Conservation (phyloP, 1,140 invertebrate species). For the Zophobas atratus region DNA sequence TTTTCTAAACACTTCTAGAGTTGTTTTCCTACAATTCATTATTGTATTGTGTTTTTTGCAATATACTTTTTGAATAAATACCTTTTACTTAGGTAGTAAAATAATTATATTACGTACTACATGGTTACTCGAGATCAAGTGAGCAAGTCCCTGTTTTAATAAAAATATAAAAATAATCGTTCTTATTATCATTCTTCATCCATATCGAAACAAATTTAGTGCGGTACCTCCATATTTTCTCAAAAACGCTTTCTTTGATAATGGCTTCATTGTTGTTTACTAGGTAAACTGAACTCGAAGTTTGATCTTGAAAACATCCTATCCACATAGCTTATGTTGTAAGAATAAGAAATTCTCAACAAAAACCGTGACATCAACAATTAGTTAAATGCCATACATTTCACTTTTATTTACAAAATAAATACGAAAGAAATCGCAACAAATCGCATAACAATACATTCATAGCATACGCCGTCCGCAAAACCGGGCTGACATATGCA, state of each 20-base stretch:
- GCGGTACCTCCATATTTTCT: background rate
- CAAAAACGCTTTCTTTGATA: background rate
- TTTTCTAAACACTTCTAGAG: no score
- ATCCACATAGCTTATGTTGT: background rate
- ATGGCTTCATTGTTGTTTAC: background rate
- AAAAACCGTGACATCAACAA: slow-evolving; percentile 36
- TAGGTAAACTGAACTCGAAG: slow-evolving; percentile 13
- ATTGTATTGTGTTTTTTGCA: no score
- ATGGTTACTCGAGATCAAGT: no score
- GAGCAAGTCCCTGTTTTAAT: no score
- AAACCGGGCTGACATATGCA: slow-evolving; percentile 61
- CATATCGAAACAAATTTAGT: background rate
- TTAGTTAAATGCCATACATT: slow-evolving; percentile 43
- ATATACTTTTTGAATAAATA: no score
- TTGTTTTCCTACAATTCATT: no score
- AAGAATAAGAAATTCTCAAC: slow-evolving; percentile 3
- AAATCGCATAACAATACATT: slow-evolving; percentile 55
- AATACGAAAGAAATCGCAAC: slow-evolving; percentile 44
- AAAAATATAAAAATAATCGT: no score
- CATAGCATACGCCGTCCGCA: slow-evolving; percentile 53
- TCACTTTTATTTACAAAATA: slow-evolving; percentile 47
- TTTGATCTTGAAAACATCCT: background rate
- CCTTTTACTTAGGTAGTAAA: no score
- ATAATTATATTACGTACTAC: no score
- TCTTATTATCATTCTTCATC: no score